Evolutionary conservation across 2,797 vertebrate genomes (phyloP), one percentile per base, ranked within the genome.

Genomic region (Poecilia velifera): DNA sequence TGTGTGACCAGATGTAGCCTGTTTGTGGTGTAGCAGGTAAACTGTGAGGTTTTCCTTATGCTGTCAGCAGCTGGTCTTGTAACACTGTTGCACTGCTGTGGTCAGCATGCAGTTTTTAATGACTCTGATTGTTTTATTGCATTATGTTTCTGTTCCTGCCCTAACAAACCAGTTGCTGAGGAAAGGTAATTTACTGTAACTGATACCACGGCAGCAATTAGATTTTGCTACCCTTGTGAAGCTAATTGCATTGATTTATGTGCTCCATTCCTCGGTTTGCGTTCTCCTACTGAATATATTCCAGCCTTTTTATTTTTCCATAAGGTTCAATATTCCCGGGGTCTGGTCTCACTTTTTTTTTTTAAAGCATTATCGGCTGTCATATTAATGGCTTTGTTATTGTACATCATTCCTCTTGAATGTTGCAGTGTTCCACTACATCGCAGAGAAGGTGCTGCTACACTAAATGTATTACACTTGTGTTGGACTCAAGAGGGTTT

Each of bases 111-210:
- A 62, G 46, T 76, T 82, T 53, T 59, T 49, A 55, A 74, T 14
- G 31, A 28, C 28, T 74, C 82, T 55, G 70, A 68, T 78, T 64
- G 59, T 76, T 87, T 84, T 47, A 73, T 68, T 46, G 25, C 28
- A 9, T 83, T 55, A 79, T 70, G 59, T 64, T 66, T 43, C 28
- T 51, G 59, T 68, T 14, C 2, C 49, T 39, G 72, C 53, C 45
- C 43, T 73, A 53, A 74, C 72, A 80, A 81, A 74, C 51, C 36
- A 77, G 80, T 82, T 73, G 79, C 76, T 72, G 75, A 76, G 55
- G 64, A 70, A 84, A 89, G 71, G 68, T 77, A 77, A 86, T 84
- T 83, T 85, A 51, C 73, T 51, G 31, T 81, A 73, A 86, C n/a
- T 76, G 80, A 89, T 81, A 64, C 74, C 45, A 76, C 59, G 76